Base-by-base conservation (phyloP, 2,888 invertebrate species). In the Pristionchus fissidentatus region DNA sequence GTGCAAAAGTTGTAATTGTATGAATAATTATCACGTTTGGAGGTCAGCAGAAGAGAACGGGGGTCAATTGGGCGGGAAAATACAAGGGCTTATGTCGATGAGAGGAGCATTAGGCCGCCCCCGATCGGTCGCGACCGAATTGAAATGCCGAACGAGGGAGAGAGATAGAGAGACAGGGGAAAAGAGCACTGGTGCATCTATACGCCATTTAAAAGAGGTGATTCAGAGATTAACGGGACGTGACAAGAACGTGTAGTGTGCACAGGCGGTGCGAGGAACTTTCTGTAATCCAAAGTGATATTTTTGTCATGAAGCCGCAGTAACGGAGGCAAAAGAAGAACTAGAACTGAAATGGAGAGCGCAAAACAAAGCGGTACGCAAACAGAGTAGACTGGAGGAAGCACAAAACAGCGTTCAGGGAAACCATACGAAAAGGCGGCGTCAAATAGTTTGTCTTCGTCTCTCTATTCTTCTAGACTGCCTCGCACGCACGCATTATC, bases 151-250 rank as follows among this genome's bases (percentile, higher is more conserved):
- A 70, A 41, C 41, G n/a, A n/a, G n/a, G 57, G 66, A n/a, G 66
- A 41, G 66, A n/a, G 26, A 41, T 41, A 41, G 38, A 41, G 66
- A 10, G 19, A 13, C 10, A 19, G 29, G 35, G 13, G n/a, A 66
- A 70, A 70, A 70, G 22, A 70, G 66, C 66, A 70, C 66, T 70
- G 41, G 35, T 41, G 66, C 22, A n/a, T n/a, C n/a, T n/a, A n/a
- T n/a, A n/a, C n/a, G n/a, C n/a, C n/a, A n/a, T 70, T 41, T 41
- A 70, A 35, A n/a, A 62, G 60, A 32, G 66, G 66, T 70, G 66
- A 70, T 70, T 70, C 66, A 70, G n/a, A 41, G 66, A 70, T 70
- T 70, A 70, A 70, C 66, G 66, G 66, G 41, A 70, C 66, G 41
- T 19, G 66, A 70, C 41, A 41, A 38, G 66, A 22, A 62, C 52